phyloP scores from a whole-genome alignment of 2,797 vertebrate species.

The Chanos chanos region DNA sequence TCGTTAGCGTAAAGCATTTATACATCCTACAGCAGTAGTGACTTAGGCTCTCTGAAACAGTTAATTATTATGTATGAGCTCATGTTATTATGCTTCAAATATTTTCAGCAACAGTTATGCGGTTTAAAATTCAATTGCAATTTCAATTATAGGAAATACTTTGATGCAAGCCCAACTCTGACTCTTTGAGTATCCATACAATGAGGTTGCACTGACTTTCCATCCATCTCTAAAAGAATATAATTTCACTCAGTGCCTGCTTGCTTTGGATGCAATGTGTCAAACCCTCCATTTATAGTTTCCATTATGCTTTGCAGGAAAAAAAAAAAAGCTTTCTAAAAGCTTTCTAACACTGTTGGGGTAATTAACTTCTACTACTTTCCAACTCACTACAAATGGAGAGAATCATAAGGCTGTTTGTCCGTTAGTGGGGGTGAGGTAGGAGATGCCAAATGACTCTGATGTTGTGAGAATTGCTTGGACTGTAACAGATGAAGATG shows the following conservation, averaged over 20 bases:
- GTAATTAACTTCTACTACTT: conserved; percentile 47
- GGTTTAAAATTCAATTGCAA: too few species aligned
- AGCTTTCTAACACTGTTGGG: conserved; percentile 32
- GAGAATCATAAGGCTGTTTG: conserved; percentile 48
- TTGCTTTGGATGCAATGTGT: conserved; percentile 37
- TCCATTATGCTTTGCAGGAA: conserved; percentile 51
- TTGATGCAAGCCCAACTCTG: conserved; percentile 36
- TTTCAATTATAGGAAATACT: too few species aligned
- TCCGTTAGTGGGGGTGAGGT: conserved; percentile 35
- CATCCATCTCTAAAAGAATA: conserved; percentile 33
- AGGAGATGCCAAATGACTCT: conserved; percentile 1
- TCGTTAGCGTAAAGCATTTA: too few species aligned
- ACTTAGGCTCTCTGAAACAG: too few species aligned
- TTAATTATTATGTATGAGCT: too few species aligned
- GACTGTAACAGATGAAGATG: conserved; percentile 19
- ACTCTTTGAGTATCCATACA: conserved; percentile 9
- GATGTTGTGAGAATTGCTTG: conserved; percentile 28
- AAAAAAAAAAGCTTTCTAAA: conserved; percentile 33
- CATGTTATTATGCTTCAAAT: too few species aligned
- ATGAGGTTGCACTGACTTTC: conserved; percentile 14
- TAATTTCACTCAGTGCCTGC: conserved; percentile 30
- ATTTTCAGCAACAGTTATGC: too few species aligned
- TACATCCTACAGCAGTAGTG: too few species aligned
- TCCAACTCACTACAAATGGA: conserved; percentile 35
- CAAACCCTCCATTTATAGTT: conserved; percentile 17